Evolutionary conservation across 2,797 vertebrate genomes (phyloP), one percentile per base, ranked within the genome.

Genomic region (Meriones psammophilus): DNA sequence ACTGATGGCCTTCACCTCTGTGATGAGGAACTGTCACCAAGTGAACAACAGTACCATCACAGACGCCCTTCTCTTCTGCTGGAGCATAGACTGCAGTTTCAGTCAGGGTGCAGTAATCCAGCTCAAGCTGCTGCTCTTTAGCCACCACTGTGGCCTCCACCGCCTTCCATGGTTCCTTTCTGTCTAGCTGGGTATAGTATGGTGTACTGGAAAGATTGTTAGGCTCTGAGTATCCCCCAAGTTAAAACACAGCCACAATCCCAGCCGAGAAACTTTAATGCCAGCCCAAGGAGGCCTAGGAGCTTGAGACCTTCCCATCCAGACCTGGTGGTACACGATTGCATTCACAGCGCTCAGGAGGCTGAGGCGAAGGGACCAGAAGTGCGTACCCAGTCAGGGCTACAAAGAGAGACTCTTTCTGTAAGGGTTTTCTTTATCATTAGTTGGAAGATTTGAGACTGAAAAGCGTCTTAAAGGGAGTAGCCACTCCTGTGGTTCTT

Each of bases 401-500:
- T 74, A 33, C 28, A 10, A 60, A 76, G 28, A 15, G 18, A 74
- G n/a, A 62, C 56, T 28, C 66, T 87, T 24, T 14, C 9, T 60
- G 8, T 39, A 79, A n/a, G 77, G 50, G 26, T 15, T n/a, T 79
- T 46, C 77, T 54, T 69, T 68, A 28, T 9, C 17, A 1, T 42
- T 50, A 17, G 26, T 33, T 10, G 9, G 62, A 5, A 69, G 17
- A 81, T 5, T 64, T 78, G 88, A 88, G 39, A 74, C 78, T 73
- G n/a, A 50, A 83, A 92, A 54, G 33, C n/a, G 95, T 5, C 26
- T 76, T 39, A 69, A 92, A 56, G 80, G 73, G 69, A 92, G 50
- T 1, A 64, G 36, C 26, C 36, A 66, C 85, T 79, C 64, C 87
- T 54, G 6, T 36, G 62, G 20, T 33, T 15, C 12, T 15, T 15